phyloP scores from a whole-genome alignment of 92 coral and sea anemone species.

The Epizoanthus scotinus region DNA sequence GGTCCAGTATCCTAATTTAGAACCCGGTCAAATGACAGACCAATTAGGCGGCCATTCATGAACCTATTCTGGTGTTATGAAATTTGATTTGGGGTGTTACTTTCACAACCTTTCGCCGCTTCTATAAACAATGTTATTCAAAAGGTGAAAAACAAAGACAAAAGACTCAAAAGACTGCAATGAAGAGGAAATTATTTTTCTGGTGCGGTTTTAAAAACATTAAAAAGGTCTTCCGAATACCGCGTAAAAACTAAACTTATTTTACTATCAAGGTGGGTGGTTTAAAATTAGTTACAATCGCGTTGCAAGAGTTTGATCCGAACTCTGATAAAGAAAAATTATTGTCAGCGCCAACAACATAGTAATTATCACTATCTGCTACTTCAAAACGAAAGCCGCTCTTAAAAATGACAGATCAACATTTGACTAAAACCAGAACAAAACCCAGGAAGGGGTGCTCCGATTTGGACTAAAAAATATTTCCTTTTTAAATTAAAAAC shows the following conservation, averaged over 20 bases:
- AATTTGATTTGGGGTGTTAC: slow-evolving; percentile 22
- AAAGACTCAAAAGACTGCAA: neutral
- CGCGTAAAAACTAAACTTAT: neutral
- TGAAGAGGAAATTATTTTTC: neutral
- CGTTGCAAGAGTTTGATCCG: slow-evolving; percentile 31
- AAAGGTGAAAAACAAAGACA: neutral
- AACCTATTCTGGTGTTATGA: slow-evolving; percentile 4
- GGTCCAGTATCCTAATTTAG: neutral
- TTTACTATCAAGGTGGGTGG: slow-evolving; percentile 30
- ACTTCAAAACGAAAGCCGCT: slow-evolving; percentile 22
- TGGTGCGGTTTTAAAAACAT: neutral
- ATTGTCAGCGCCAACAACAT: slow-evolving; percentile 9
- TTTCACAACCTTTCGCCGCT: slow-evolving; percentile 25
- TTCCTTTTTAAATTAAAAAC: neutral
- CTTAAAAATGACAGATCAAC: slow-evolving; percentile 6
- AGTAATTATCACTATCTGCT: slow-evolving; percentile 26
- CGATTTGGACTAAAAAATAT: neutral
- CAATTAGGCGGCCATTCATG: slow-evolving; percentile 11
- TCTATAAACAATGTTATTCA: slow-evolving; percentile 9
- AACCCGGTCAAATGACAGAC: neutral
- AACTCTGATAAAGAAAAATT: slow-evolving; percentile 16
- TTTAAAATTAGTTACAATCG: slow-evolving; percentile 13
- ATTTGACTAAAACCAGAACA: slow-evolving; percentile 8
- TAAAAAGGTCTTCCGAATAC: neutral
- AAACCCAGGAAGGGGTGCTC: neutral